These are phyloP conservation scores for Athalia cordata DNA, from an alignment of 2,888 invertebrate species.

Conservation along the genomic window DNA sequence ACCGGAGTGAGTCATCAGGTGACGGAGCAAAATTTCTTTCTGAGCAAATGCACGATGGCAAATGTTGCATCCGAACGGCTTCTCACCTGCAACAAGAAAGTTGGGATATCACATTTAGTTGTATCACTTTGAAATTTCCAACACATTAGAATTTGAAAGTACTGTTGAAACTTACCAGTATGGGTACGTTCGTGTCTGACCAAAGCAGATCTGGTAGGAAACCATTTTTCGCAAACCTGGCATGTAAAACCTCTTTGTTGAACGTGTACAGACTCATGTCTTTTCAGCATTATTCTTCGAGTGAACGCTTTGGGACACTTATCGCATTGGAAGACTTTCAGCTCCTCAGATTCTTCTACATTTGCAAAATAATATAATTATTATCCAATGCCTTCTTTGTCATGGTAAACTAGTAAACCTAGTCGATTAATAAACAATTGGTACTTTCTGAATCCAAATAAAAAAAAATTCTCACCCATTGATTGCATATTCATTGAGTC, in stretches of 20 bases:
- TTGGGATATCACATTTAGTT: slow-evolving; percentile 8
- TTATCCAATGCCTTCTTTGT: neutral
- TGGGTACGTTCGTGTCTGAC: slow-evolving; percentile 83
- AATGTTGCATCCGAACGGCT: slow-evolving; percentile 72
- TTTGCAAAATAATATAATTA: slow-evolving; percentile 1
- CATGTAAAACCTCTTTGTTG: slow-evolving; percentile 78
- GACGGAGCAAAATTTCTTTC: slow-evolving; percentile 78
- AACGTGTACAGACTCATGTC: slow-evolving; percentile 79
- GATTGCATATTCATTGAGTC: slow-evolving; percentile 63
- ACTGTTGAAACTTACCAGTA: slow-evolving; percentile 75
- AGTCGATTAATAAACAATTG: too few relatives aligned
- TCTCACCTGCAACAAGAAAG: slow-evolving; percentile 63
- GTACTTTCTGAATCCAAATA: slow-evolving; percentile 34
- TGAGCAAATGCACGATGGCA: slow-evolving; percentile 84
- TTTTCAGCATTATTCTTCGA: slow-evolving; percentile 77
- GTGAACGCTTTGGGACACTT: slow-evolving; percentile 80
- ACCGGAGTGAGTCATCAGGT: slow-evolving; percentile 73
- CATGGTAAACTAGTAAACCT: too few relatives aligned
- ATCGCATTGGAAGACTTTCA: slow-evolving; percentile 78
- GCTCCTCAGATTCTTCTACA: slow-evolving; percentile 62
- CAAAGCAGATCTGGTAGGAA: slow-evolving; percentile 81
- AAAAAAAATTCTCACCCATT: slow-evolving; percentile 53
- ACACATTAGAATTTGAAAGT: neutral
- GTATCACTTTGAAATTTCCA: neutral
- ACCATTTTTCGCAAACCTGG: slow-evolving; percentile 79